Conservation (phyloP, 2,797 vertebrate genomes). For the Knipowitschia caucasica region DNA sequence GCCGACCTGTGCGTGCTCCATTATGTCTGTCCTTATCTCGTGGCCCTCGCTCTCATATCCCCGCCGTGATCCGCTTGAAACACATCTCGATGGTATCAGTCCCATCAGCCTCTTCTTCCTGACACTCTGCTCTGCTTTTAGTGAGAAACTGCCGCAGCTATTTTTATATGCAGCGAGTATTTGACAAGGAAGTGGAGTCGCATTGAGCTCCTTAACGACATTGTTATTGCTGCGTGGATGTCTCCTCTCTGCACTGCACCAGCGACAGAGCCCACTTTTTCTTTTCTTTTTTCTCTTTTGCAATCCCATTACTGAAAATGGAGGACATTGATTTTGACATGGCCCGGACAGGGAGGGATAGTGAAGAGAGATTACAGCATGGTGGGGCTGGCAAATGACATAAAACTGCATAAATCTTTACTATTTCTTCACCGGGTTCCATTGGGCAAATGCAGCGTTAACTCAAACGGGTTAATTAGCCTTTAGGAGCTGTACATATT, state of each 20-base stretch:
- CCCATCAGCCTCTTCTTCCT: slow-evolving; percentile 4
- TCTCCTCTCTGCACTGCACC: slow-evolving; percentile 22
- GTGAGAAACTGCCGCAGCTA: slow-evolving; percentile 7
- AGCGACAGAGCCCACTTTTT: slow-evolving; percentile 26
- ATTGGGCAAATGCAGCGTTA: too few species aligned
- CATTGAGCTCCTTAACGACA: slow-evolving; percentile 5
- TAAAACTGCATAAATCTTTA: neutral
- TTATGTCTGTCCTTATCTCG: slow-evolving; percentile 3
- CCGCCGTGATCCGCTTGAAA: slow-evolving; percentile 17
- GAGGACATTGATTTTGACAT: slow-evolving; percentile 12
- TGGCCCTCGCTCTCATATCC: neutral
- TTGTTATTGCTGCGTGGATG: slow-evolving; percentile 1
- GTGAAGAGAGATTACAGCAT: too few species aligned
- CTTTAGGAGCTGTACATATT: too few species aligned
- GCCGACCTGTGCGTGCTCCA: neutral
- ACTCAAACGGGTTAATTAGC: too few species aligned
- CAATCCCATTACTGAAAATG: slow-evolving; percentile 5
- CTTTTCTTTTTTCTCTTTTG: slow-evolving; percentile 21
- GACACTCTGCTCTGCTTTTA: slow-evolving; percentile 4
- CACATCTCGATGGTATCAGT: slow-evolving; percentile 7
- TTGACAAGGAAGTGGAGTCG: slow-evolving; percentile 7
- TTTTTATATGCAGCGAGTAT: slow-evolving; percentile 16
- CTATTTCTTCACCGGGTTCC: too few species aligned
- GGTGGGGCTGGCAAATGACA: neutral
- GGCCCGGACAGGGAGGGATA: neutral